A percentile compares a stretch with the other conserved stretches of the same genome.
Evolutionary conservation across 2,113 vertebrate species (phyloP).

Genomic region (Muntiacus muntjak): DNA sequence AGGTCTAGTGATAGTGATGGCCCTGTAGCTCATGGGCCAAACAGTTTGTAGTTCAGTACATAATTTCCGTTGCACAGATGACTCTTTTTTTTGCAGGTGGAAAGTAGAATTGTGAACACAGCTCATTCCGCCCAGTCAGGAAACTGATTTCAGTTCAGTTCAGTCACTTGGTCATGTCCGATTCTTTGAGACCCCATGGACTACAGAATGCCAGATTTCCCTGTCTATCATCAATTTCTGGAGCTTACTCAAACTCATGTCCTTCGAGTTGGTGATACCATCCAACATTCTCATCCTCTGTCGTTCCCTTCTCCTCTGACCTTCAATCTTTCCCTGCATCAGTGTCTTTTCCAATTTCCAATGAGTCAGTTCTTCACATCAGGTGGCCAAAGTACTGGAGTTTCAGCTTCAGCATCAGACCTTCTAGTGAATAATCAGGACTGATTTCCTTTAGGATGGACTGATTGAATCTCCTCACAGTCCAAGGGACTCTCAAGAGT

Average conservation of each 20-base stretch:
- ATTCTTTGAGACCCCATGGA: neutral
- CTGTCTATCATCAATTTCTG: neutral
- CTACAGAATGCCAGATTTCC: neutral
- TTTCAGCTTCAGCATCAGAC: neutral
- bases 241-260: neutral
- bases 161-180: neutral
- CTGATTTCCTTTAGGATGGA: neutral
- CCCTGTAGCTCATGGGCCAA: neutral
- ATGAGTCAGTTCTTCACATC: neutral
- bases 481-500: neutral
- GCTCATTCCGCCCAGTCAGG: neutral
- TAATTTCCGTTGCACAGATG: neutral
- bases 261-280: neutral
- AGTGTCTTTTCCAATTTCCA: neutral
- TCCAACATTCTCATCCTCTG: neutral
- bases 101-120: neutral
- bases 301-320: accelerated
- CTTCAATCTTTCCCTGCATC: neutral
- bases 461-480: neutral
- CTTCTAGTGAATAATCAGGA: neutral
- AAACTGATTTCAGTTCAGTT: neutral
- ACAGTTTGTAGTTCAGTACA: neutral
- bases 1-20: neutral
- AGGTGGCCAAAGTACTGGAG: neutral
- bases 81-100: neutral